Evolutionary conservation across 2,113 vertebrate species (phyloP), one percentile per base, ranked within the genome.

Genomic region (Stigmatopora argus): DNA sequence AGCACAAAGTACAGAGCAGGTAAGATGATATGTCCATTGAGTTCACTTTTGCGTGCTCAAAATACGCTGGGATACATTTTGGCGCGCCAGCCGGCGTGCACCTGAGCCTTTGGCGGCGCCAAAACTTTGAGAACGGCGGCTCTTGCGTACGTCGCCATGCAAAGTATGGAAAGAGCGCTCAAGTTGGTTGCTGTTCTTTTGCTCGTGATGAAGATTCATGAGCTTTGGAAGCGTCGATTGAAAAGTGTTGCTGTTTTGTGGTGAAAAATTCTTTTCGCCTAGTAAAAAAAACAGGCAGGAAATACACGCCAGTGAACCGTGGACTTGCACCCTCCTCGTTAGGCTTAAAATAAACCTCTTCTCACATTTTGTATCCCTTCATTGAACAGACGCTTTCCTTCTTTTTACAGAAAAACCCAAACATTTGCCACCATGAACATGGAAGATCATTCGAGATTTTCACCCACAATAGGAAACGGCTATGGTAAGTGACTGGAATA

Each of bases 261-360:
- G 56, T 64, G 76, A 53, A 67, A 70, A 70, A 44, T 62, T 14
- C 23, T 18, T 78, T 72, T 10, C 66, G 70, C 60, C 34, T 67
- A 51, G 53, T 62, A 66, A 57, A 75, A 57, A 75, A 69, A 72
- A 56, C 26, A 35, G 72, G 74, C 86, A 86, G 86, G 85, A 88
- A 89, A 80, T 77, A 59, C 72, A 78, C 68, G 73, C 75, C 74
- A 78, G 70, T 56, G 73, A 81, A 87, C 82, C 79, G 61, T 85
- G 76, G 63, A 68, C 72, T 79, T 70, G 74, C 67, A 74, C 75
- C 47, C 68, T 62, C 18, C 47, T 77, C 53, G 68, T 44, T 61
- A 14, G 13, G 58, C 58, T 63, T 56, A 63, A 60, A 57, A 64
- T 51, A 52, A 58, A 71, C 64, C 4, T 63, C n/a, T 80, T 69